Base-by-base conservation (phyloP, 2,797 vertebrate species). In the Chaetophractus vellerosus region DNA sequence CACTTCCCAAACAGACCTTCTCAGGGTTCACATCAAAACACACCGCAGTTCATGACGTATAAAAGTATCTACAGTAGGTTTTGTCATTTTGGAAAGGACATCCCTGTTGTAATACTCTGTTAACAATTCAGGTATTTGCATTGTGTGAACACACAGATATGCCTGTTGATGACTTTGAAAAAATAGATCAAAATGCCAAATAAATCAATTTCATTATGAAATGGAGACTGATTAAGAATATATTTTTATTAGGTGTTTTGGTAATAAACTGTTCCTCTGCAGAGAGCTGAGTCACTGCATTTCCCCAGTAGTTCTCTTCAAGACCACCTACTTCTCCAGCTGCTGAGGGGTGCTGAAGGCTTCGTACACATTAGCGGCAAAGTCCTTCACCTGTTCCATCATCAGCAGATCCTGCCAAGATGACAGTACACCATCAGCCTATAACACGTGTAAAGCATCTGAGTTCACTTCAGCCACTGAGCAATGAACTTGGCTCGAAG, bases 351-450 rank as follows among this genome's bases (percentile, higher is more conserved):
- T 98, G 98, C 99, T 99, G 98, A 99, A 99, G 55, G 99, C 99
- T 98, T 99, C 99, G 26, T 99, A 99, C 28, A 99, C 99, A 21
- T 99, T 99, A 95, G 99, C 99, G 6, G 99, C 99, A 96, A 99
- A 99, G 96, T 99, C 99, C 97, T 99, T 99, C 95, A 99, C 98
- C 98, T 99, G 99, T 87, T 99, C 99, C 97, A 99, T 99, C 98
- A 99, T 98, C 98, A 99, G 96, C 83, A 99, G 98, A 90, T 99
- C 99, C 99, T 99, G 61, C 91, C 98, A 94, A 97, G 85, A 89
- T 5, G 19, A 90, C 12, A 91, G 68, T 6, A 68, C 50, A 50
- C 88, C 57, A 84, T 55, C 10, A 69, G 38, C 89, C 33, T 50
- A 18, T 52, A 81, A 78, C 59, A 78, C 15, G 16, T 19, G 45